A percentile compares a stretch with the other conserved stretches of the same genome.
These are phyloP conservation scores for Acromyrmex charruanus DNA, from an alignment of 1,140 invertebrate genomes.

Conservation along the genomic window DNA sequence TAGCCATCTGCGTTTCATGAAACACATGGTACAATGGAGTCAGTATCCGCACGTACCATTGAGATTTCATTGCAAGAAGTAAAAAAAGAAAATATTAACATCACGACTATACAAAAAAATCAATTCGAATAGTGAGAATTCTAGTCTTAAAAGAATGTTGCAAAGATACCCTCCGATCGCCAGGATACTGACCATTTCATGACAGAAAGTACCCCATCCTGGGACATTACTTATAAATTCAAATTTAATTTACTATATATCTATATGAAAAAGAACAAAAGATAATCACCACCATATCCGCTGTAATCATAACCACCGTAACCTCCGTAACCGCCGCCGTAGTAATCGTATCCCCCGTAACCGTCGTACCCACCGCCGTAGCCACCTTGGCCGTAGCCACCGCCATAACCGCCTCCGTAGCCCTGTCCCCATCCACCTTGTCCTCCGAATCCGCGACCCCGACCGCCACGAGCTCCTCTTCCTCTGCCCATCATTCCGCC, in stretches of 20 bases:
- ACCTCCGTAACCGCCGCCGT: conserved; percentile 91
- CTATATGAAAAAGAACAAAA: conserved; percentile 81
- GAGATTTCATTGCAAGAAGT: conserved; percentile 56
- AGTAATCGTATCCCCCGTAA: conserved; percentile 91
- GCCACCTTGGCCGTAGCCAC: conserved; percentile 91
- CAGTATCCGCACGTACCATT: conserved; percentile 72
- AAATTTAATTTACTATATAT: conserved; percentile 20
- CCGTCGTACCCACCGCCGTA: conserved; percentile 90
- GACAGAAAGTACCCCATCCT: conserved; percentile 31
- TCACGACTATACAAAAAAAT: not conserved
- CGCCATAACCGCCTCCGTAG: conserved; percentile 87
- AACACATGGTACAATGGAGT: conserved; percentile 85
- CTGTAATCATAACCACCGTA: conserved; percentile 93
- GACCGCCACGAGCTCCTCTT: conserved; percentile 90
- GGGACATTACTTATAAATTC: not conserved
- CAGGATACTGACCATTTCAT: conserved; percentile 28
- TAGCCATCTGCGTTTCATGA: conserved; percentile 90
- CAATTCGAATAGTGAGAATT: not conserved
- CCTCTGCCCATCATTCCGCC: conserved; percentile 89
- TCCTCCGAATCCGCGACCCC: conserved; percentile 86
- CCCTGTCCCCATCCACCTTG: conserved; percentile 83
- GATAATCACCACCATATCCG: conserved; percentile 92
- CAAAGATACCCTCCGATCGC: conserved; percentile 23
- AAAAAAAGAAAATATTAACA: conserved; percentile 47
- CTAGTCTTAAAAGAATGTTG: not conserved